Evolutionary conservation across 2,113 vertebrate genomes (phyloP).

Genomic region (Trogon melanurus): DNA sequence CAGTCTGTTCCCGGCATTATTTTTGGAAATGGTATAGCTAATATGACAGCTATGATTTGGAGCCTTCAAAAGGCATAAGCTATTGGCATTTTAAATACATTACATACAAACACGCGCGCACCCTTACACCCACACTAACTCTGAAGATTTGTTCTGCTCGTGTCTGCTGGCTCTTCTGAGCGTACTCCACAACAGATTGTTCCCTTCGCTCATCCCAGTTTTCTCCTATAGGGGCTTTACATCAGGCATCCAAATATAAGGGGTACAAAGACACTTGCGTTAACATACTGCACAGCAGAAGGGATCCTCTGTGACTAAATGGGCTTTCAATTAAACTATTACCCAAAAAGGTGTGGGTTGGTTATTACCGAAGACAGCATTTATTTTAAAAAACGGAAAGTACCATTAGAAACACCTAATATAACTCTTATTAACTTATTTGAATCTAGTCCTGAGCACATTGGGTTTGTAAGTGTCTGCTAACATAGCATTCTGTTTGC

Average conservation of each 20-base stretch:
- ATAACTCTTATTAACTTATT: slow-evolving; percentile 59
- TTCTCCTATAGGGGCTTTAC: not conserved
- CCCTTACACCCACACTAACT: slow-evolving; percentile 59
- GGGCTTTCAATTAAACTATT: slow-evolving; percentile 37
- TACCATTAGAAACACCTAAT: slow-evolving; percentile 69
- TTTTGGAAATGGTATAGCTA: slow-evolving; percentile 56
- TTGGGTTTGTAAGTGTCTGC: slow-evolving; percentile 44
- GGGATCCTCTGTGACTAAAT: slow-evolving; percentile 6
- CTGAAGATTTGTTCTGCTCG: slow-evolving; percentile 44
- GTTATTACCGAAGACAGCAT: slow-evolving; percentile 49
- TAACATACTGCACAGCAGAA: not conserved
- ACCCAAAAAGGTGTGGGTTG: slow-evolving; percentile 27
- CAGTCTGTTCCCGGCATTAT: slow-evolving; percentile 51
- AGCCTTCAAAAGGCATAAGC: slow-evolving; percentile 65
- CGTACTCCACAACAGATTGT: slow-evolving; percentile 1
- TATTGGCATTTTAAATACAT: slow-evolving; percentile 61
- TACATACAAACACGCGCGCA: slow-evolving; percentile 43
- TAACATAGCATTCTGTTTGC: slow-evolving; percentile 67
- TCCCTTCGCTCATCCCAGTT: not conserved
- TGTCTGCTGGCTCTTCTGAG: slow-evolving; percentile 36
- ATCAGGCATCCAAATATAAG: not conserved
- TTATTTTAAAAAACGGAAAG: slow-evolving; percentile 18
- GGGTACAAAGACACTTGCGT: not conserved
- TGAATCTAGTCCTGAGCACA: slow-evolving; percentile 43
- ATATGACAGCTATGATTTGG: slow-evolving; percentile 57